A percentile compares a stretch with the other conserved stretches of the same genome.
Evolutionary conservation across 2,888 invertebrate species (phyloP).

Genomic region (Caprella mutica): DNA sequence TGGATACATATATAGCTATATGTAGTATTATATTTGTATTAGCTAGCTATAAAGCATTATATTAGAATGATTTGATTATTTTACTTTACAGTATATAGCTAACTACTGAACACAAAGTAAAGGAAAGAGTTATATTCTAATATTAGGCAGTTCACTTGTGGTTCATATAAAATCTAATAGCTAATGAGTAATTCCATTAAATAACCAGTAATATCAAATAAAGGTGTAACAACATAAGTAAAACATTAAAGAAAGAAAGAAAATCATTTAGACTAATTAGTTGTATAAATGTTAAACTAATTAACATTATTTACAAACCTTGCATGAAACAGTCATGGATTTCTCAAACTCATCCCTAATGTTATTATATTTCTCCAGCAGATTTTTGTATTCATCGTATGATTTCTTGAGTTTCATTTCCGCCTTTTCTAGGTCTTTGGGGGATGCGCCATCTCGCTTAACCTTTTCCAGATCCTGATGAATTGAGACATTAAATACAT

Average conservation of each 20-base stretch:
- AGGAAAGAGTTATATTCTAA: no score
- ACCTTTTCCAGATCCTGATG: constrained; percentile 71
- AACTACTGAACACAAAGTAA: no score
- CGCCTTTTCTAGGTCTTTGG: constrained; percentile 85
- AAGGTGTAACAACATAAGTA: background rate
- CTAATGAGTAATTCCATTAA: background rate
- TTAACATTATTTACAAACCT: constrained; percentile 47
- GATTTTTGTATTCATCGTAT: constrained; percentile 82
- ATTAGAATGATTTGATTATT: background rate
- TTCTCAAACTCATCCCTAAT: constrained; percentile 89
- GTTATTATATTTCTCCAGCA: constrained; percentile 82
- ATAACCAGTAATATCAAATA: background rate
- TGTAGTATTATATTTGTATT: constrained; percentile 7
- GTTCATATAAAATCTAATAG: background rate
- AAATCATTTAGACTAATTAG: no score
- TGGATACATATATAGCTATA: background rate
- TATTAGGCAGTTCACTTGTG: no score
- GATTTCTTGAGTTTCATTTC: constrained; percentile 84
- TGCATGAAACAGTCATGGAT: constrained; percentile 85
- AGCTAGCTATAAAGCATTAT: background rate
- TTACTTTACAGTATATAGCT: no score
- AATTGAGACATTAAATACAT: background rate
- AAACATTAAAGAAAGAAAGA: background rate
- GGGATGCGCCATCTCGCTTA: constrained; percentile 75
- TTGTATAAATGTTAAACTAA: no score